phyloP scores from a whole-genome alignment of 2,888 invertebrate genomes.

The Melieria crassipennis region DNA sequence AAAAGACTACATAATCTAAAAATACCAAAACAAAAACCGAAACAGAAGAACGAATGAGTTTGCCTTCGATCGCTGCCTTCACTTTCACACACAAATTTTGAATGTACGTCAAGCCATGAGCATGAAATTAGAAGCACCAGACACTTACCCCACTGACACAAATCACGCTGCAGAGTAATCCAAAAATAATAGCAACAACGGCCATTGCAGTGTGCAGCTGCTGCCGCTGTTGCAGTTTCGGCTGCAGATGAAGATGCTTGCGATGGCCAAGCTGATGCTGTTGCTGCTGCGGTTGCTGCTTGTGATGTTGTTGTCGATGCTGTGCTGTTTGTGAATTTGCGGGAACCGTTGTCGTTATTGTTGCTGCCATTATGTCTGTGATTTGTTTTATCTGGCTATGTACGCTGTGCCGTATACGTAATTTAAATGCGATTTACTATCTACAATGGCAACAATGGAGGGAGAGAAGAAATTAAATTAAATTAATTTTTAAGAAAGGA shows the following conservation, averaged over 20 bases:
- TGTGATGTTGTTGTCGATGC: constrained; percentile 32
- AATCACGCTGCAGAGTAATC: constrained; percentile 62
- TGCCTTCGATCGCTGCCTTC: background rate
- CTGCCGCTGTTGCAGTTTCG: constrained; percentile 37
- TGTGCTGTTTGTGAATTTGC: constrained; percentile 34
- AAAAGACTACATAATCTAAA: too few species aligned
- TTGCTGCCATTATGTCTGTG: constrained; percentile 34
- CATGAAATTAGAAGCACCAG: background rate
- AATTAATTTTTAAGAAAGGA: constrained; percentile 23
- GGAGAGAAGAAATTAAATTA: constrained; percentile 18
- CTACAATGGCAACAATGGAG: constrained; percentile 33
- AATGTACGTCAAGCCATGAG: background rate
- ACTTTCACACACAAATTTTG: background rate
- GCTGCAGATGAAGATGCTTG: constrained; percentile 44
- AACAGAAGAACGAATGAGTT: background rate
- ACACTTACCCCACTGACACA: constrained; percentile 66
- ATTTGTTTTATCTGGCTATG: background rate
- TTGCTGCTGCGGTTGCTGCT: constrained; percentile 32
- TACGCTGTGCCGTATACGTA: constrained; percentile 50
- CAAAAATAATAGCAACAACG: constrained; percentile 53
- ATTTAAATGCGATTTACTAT: constrained; percentile 50
- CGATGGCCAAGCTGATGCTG: constrained; percentile 25
- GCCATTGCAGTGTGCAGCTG: constrained; percentile 45
- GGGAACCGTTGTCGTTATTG: constrained; percentile 24
- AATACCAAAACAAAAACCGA: too few species aligned